Evolutionary conservation across 2,113 vertebrate genomes (phyloP), one percentile per base, ranked within the genome.

Genomic region (Catharus bicknelli): DNA sequence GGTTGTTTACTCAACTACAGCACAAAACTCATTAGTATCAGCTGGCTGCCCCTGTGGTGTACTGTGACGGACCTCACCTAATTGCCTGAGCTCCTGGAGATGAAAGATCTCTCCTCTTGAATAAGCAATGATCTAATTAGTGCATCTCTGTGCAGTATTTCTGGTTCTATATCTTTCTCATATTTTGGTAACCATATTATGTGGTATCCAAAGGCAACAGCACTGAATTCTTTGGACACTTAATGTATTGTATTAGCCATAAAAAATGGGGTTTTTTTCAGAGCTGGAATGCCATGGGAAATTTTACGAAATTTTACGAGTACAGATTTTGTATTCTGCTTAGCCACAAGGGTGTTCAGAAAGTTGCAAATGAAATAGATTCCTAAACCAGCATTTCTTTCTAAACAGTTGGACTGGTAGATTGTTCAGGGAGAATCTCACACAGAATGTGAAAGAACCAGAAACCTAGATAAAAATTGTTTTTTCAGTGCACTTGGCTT

Each of bases 21-120:
- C 87, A 87, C 72, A 97, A 91, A 96, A 91, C 88, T 81, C 75
- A 82, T 96, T 97, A 96, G 80, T 86, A 90, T 70, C 77, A 83
- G 73, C 63, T 95, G 83, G 83, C 75, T 96, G 83, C 45, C 70
- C 84, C 88, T 88, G 90, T 74, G 80, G 70, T 76, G 67, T 94
- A 58, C 92, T 94, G 83, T 74, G 91, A 88, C 32, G 73, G 61
- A 87, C 69, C 78, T 94, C 88, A 80, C 18, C 74, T 97, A 95
- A 96, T 93, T 96, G 93, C 75, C 67, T 95, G 89, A 91, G 61
- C 43, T 95, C 72, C 90, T 86, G 91, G 83, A 95, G 91, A 95
- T 95, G 91, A 97, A 96, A 93, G 84, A 85, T 94, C 81, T 94
- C 77, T 82, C 95, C 88, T 88, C 91, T 72, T 97, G 95, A 97